phyloP scores from a whole-genome alignment of 2,113 vertebrate genomes.

The Periophthalmus modestus region DNA sequence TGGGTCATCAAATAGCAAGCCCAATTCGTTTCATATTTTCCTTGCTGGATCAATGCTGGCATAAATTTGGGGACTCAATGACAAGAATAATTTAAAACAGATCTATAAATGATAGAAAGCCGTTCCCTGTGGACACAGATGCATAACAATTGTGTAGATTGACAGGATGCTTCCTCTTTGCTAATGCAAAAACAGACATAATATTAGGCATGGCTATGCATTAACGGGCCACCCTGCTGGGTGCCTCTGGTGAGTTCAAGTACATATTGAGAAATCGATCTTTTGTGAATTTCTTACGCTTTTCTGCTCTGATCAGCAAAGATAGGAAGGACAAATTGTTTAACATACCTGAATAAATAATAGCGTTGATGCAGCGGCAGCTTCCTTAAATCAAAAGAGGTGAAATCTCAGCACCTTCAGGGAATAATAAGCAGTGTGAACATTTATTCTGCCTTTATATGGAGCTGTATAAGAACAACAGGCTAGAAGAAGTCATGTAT shows the following conservation, averaged over 20 bases:
- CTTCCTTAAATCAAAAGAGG: constrained; percentile 49
- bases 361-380: constrained; percentile 55
- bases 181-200: constrained; percentile 13
- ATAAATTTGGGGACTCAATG: constrained; percentile 97
- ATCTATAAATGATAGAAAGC: constrained; percentile 88
- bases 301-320: constrained; percentile 95
- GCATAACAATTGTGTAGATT: constrained; percentile 63
- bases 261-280: constrained; percentile 96
- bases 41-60: constrained; percentile 95
- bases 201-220: constrained; percentile 43
- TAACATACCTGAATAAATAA: constrained; percentile 81
- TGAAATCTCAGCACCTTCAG: constrained; percentile 49
- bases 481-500: constrained; percentile 32
- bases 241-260: constrained; percentile 87
- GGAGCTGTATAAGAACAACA: constrained; percentile 13
- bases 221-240: constrained; percentile 39
- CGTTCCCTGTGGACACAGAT: constrained; percentile 71
- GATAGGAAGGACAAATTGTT: constrained; percentile 86
- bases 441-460: constrained; percentile 12
- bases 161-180: constrained; percentile 59
- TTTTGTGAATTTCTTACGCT: constrained; percentile 92
- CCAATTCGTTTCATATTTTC: constrained; percentile 99
- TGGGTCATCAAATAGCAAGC: constrained; percentile 93
- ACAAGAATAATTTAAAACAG: constrained; percentile 99
- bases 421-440: constrained; percentile 38